Evolutionary conservation across 2,797 vertebrate species (phyloP).

Genomic region (Coluber constrictor): DNA sequence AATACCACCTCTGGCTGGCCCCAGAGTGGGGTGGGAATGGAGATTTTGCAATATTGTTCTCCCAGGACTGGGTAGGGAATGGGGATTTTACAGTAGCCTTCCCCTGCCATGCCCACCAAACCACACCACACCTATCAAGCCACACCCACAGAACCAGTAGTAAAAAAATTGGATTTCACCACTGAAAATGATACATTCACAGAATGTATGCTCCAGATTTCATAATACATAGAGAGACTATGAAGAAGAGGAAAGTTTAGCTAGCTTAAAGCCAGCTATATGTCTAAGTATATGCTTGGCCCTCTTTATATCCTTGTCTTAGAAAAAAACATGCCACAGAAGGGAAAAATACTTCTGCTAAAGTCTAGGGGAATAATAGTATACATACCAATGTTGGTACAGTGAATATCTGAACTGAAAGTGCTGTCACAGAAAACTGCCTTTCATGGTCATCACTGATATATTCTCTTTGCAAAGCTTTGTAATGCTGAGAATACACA

Average conservation of each 20-base stretch:
- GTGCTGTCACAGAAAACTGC: conserved; percentile 89
- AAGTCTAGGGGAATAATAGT: not conserved
- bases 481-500: conserved; percentile 80
- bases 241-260: not conserved
- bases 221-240: not conserved
- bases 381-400: conserved; percentile 91
- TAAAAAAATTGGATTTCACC: too few relatives aligned
- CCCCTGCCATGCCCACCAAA: too few relatives aligned
- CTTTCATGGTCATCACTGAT: conserved; percentile 94
- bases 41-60: too few relatives aligned
- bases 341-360: not conserved
- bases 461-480: conserved; percentile 90
- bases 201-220: not conserved
- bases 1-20: too few relatives aligned
- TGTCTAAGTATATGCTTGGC: not conserved
- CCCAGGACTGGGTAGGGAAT: too few relatives aligned
- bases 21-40: too few relatives aligned
- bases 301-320: not conserved
- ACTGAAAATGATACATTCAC: not conserved
- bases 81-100: too few relatives aligned
- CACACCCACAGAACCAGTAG: too few relatives aligned
- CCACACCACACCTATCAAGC: too few relatives aligned
- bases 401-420: conserved; percentile 98
- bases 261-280: not conserved
- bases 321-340: not conserved